These are phyloP conservation scores for Chouioia cunea DNA, from an alignment of 2,888 invertebrate genomes.

Conservation along the genomic window DNA sequence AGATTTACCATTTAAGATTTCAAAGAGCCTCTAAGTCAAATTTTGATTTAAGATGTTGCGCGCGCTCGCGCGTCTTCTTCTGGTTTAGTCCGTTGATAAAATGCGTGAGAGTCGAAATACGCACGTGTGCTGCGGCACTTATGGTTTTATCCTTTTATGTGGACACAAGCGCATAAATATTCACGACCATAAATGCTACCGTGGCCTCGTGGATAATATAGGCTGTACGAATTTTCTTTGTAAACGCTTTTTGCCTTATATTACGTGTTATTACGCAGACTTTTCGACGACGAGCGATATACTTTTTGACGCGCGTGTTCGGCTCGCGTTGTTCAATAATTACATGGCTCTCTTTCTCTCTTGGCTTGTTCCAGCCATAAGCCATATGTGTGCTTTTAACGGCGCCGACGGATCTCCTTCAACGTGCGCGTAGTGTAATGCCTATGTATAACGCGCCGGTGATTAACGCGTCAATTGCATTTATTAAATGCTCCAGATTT, in stretches of 20 bases:
- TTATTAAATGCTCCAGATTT: conserved; percentile 26
- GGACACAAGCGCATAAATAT: conserved; percentile 65
- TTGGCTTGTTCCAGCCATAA: neutral
- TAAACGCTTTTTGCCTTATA: neutral
- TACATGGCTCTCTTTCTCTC: conserved; percentile 1
- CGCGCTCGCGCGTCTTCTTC: too few species aligned
- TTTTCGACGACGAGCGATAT: conserved; percentile 6
- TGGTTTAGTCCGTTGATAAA: too few species aligned
- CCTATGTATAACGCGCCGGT: conserved; percentile 8
- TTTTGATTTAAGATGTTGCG: conserved; percentile 64
- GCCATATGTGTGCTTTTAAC: conserved; percentile 17
- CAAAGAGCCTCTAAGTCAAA: conserved; percentile 59
- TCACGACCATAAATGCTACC: conserved; percentile 67
- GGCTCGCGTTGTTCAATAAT: conserved; percentile 41
- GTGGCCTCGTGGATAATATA: conserved; percentile 53
- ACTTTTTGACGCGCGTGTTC: conserved; percentile 33
- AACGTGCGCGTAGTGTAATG: conserved; percentile 24
- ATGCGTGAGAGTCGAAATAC: conserved; percentile 35
- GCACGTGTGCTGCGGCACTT: conserved; percentile 28
- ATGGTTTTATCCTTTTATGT: conserved; percentile 56
- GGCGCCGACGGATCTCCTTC: conserved; percentile 12
- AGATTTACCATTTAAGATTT: conserved; percentile 63
- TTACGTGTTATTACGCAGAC: conserved; percentile 16
- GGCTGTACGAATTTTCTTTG: too few species aligned
- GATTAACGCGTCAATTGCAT: conserved; percentile 17